These are phyloP conservation scores for Chymomyza fuscimana DNA, from an alignment of 2,888 invertebrate genomes.

Conservation along the genomic window DNA sequence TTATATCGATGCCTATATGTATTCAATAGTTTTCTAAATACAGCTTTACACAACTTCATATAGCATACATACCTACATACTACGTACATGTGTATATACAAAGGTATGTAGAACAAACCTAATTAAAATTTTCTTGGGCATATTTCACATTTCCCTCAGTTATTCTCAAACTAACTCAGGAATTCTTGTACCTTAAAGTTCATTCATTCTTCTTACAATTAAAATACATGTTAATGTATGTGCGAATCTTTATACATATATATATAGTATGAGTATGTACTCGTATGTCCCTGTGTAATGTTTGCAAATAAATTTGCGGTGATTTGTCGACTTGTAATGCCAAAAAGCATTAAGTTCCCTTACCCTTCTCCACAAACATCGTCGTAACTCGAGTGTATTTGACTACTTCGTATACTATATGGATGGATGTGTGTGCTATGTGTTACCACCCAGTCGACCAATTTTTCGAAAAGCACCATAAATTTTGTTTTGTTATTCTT, in stretches of 20 bases:
- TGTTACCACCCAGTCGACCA: background rate
- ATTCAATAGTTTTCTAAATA: too few relatives aligned
- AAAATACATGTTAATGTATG: conserved; percentile 1
- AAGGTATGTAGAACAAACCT: background rate
- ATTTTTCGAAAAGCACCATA: background rate
- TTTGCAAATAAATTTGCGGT: conserved; percentile 61
- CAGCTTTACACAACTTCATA: background rate
- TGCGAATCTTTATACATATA: conserved; percentile 4
- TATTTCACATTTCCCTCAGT: background rate
- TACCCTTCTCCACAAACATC: conserved; percentile 20
- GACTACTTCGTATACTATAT: conserved; percentile 43
- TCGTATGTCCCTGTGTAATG: conserved; percentile 8
- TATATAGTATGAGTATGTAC: conserved; percentile 16
- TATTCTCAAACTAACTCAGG: background rate
- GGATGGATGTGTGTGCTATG: too few relatives aligned
- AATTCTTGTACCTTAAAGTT: background rate
- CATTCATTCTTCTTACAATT: conserved; percentile 6
- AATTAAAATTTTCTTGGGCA: background rate
- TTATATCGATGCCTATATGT: too few relatives aligned
- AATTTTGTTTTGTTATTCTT: too few relatives aligned
- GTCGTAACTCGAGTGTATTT: conserved; percentile 47
- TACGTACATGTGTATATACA: background rate
- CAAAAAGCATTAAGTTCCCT: conserved; percentile 52
- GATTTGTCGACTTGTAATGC: conserved; percentile 57
- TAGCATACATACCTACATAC: background rate